A percentile compares a stretch with the other conserved stretches of the same genome.
phyloP scores from a whole-genome alignment of 2,113 vertebrate species.

The Salvelinus alpinus region DNA sequence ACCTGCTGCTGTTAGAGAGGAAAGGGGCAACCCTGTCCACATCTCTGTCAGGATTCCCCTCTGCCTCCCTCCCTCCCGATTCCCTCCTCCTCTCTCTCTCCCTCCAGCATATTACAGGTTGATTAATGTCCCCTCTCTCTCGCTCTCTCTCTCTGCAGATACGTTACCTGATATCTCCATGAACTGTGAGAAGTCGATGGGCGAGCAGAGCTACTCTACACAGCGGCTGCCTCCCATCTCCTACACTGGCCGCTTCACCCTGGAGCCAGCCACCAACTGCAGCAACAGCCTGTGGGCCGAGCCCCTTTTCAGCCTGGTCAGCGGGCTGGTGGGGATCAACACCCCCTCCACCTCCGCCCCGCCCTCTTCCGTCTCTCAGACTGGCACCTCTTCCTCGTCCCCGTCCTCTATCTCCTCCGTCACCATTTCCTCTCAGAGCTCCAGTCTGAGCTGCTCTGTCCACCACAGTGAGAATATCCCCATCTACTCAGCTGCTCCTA shows the following conservation, averaged over 20 bases:
- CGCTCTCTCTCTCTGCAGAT: conserved; percentile 78
- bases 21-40: conserved; percentile 65
- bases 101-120: conserved; percentile 47
- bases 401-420: conserved; percentile 78
- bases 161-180: conserved; percentile 92
- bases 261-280: conserved; percentile 89
- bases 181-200: conserved; percentile 85
- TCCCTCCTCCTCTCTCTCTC: conserved; percentile 1
- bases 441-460: conserved; percentile 86
- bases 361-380: conserved; percentile 76
- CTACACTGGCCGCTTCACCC: conserved; percentile 96
- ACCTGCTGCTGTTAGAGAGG: conserved; percentile 56
- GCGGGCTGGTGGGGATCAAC: conserved; percentile 89
- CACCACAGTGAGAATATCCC: conserved; percentile 91
- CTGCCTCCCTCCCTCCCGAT: not conserved
- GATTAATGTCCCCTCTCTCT: conserved; percentile 48
- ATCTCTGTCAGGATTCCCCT: conserved; percentile 55
- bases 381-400: conserved; percentile 71
- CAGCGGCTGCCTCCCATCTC: conserved; percentile 94
- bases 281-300: conserved; percentile 96
- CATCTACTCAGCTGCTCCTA: conserved; percentile 95
- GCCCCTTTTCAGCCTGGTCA: conserved; percentile 95
- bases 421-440: conserved; percentile 80
- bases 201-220: conserved; percentile 85
- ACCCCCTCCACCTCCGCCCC: conserved; percentile 75